These are phyloP conservation scores for Tenualosa thibaudeaui DNA, from an alignment of 2,797 vertebrate species.

Conservation along the genomic window DNA sequence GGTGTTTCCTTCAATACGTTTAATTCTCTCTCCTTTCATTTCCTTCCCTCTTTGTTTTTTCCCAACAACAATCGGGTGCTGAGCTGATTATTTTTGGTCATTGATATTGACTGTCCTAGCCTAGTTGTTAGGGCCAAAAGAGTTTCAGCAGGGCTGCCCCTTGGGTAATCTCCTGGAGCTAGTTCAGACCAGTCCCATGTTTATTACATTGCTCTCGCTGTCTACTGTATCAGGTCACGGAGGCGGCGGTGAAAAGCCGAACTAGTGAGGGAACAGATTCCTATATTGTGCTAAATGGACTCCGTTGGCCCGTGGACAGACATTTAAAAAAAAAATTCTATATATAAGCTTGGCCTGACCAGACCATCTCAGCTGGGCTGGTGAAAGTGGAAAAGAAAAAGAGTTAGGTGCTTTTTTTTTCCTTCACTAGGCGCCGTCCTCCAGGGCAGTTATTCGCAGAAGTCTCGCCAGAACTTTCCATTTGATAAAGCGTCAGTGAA, in stretches of 20 bases:
- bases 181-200: background rate
- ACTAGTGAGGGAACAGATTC: background rate
- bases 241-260: background rate
- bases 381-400: constrained; percentile 24
- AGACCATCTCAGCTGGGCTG: background rate
- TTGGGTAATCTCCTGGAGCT: background rate
- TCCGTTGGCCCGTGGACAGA: background rate
- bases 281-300: background rate
- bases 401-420: background rate
- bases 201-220: background rate
- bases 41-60: background rate
- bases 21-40: constrained; percentile 16
- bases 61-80: constrained; percentile 6
- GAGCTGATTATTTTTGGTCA: constrained; percentile 24
- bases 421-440: background rate
- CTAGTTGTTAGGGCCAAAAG: background rate
- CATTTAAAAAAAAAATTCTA: background rate
- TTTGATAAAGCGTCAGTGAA: constrained; percentile 17
- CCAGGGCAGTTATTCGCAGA: background rate
- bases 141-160: background rate
- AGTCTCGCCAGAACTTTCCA: background rate
- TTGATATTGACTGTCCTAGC: constrained; percentile 9
- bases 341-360: background rate
- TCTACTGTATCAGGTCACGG: background rate
- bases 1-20: constrained; percentile 6